These are phyloP conservation scores for Acanthosoma haemorrhoidale DNA, from an alignment of 2,888 invertebrate species.

Conservation along the genomic window DNA sequence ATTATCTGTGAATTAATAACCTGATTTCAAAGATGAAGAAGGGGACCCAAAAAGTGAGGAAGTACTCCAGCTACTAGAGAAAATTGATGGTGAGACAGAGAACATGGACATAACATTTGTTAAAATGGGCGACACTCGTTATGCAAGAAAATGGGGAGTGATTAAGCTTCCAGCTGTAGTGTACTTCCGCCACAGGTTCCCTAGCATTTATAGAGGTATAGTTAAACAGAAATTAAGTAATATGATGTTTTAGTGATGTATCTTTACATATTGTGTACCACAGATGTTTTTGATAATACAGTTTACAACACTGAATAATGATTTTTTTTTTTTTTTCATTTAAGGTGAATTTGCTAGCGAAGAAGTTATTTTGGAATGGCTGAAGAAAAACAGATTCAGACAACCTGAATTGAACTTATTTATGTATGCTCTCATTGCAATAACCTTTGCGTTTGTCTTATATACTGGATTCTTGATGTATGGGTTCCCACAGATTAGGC, in stretches of 20 bases:
- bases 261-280: neutral
- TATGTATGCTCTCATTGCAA: constrained; percentile 85
- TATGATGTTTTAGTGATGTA: neutral
- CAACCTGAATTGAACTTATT: constrained; percentile 89
- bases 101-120: constrained; percentile 91
- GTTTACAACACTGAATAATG: too few species aligned
- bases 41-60: constrained; percentile 71
- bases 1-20: too few species aligned
- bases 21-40: constrained; percentile 68
- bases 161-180: constrained; percentile 85
- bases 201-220: constrained; percentile 83
- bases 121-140: constrained; percentile 85
- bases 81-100: constrained; percentile 91
- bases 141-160: constrained; percentile 90
- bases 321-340: constrained; percentile 36
- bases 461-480: constrained; percentile 87
- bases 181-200: constrained; percentile 85
- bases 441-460: constrained; percentile 77
- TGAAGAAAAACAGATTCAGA: constrained; percentile 85
- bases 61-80: constrained; percentile 81
- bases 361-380: constrained; percentile 83
- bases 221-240: neutral
- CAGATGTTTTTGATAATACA: too few species aligned
- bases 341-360: constrained; percentile 76
- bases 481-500: constrained; percentile 68